A percentile compares a stretch with the other conserved stretches of the same genome.
phyloP scores from a whole-genome alignment of 2,113 vertebrate genomes.

The Craseonycteris thonglongyai region DNA sequence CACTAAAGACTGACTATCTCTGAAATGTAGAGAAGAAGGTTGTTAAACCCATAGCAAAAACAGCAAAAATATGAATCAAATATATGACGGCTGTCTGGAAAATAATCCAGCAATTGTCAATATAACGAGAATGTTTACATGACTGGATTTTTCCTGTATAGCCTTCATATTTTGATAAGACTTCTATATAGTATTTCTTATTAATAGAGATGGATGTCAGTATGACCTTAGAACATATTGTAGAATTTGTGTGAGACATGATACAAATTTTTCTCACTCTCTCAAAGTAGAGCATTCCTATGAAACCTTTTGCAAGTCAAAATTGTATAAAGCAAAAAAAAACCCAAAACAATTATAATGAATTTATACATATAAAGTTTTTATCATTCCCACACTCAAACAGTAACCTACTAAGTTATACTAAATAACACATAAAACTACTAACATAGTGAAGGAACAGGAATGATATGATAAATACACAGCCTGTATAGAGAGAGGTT shows the following conservation, averaged over 20 bases:
- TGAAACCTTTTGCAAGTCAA: not conserved
- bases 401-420: not conserved
- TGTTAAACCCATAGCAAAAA: not conserved
- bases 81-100: too few relatives aligned
- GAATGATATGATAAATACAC: not conserved
- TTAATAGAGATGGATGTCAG: not conserved
- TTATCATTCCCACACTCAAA: not conserved
- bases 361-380: not conserved
- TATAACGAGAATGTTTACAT: too few relatives aligned
- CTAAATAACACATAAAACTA: not conserved
- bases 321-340: not conserved
- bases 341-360: not conserved
- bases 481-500: not conserved
- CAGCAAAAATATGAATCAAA: not conserved
- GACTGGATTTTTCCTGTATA: too few relatives aligned
- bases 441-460: not conserved
- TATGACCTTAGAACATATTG: not conserved
- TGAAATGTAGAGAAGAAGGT: not conserved
- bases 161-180: not conserved
- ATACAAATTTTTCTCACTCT: too few relatives aligned
- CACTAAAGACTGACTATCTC: not conserved
- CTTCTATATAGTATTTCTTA: not conserved
- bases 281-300: not conserved
- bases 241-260: not conserved
- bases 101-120: too few relatives aligned